Percentiles rank a stretch among this genome's conserved stretches.
These are phyloP conservation scores for Periplaneta americana DNA, from an alignment of 1,140 invertebrate species.

Conservation along the genomic window DNA sequence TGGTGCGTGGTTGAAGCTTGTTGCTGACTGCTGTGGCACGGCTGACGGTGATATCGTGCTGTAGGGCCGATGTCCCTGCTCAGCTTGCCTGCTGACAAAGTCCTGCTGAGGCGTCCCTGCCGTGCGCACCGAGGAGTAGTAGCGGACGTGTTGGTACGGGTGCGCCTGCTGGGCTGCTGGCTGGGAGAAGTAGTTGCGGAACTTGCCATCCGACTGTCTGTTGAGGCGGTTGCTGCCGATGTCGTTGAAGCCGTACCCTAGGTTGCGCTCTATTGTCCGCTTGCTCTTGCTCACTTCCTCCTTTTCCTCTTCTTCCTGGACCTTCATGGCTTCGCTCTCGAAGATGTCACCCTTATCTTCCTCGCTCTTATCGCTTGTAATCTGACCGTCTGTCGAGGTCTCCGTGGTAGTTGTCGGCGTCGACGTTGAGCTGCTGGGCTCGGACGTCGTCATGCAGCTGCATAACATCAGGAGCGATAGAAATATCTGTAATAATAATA, in stretches of 20 bases:
- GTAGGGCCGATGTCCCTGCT: not conserved
- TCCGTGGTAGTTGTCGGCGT: not conserved
- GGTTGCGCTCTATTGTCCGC: not conserved
- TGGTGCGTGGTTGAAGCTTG: no score
- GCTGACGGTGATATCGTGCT: not conserved
- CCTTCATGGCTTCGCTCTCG: not conserved
- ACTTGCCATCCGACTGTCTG: not conserved
- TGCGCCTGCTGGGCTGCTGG: no score
- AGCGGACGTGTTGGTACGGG: not conserved
- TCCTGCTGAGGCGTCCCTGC: not conserved
- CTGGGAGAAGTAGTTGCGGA: not conserved
- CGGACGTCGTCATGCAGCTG: not conserved
- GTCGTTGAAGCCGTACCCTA: not conserved
- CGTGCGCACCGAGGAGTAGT: not conserved
- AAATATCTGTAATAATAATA: not conserved
- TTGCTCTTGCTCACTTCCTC: not conserved
- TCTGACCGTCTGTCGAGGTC: not conserved
- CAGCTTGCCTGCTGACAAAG: not conserved
- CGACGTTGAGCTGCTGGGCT: not conserved
- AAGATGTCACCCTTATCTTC: not conserved
- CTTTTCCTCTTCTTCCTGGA: not conserved
- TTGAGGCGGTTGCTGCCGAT: no score
- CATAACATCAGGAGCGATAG: not conserved
- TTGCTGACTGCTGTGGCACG: not conserved
- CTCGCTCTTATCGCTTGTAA: not conserved